These are phyloP conservation scores for Numenius arquata DNA, from an alignment of 2,113 vertebrate genomes.

Conservation along the genomic window DNA sequence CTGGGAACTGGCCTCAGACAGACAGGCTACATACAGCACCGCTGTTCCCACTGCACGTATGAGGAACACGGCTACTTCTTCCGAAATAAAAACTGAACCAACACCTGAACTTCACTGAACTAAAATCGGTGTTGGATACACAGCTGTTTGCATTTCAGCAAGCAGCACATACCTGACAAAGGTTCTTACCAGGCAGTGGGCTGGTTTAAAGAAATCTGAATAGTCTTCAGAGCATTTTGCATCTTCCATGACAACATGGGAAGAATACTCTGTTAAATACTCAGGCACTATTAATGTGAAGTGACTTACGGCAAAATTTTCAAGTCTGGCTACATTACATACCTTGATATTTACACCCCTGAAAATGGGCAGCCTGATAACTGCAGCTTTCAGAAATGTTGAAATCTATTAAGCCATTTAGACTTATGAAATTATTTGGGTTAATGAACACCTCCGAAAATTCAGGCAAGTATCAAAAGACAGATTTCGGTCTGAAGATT, in stretches of 20 bases:
- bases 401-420: neutral
- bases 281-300: neutral
- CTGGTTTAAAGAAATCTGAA: neutral
- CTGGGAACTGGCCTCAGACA: neutral
- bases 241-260: neutral
- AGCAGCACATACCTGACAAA: neutral
- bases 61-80: neutral
- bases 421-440: neutral
- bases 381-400: neutral
- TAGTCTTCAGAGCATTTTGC: neutral
- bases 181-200: neutral
- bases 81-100: neutral
- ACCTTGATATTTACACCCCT: neutral
- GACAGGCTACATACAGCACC: neutral
- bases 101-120: neutral
- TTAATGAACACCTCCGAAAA: neutral
- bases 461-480: neutral
- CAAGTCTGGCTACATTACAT: neutral
- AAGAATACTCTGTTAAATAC: neutral
- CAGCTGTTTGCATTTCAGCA: neutral
- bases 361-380: neutral
- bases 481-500: neutral
- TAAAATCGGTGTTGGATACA: accelerated
- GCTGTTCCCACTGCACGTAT: neutral
- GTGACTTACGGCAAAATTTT: neutral